Evolutionary conservation across 2,797 vertebrate species (phyloP).

Genomic region (Petrocephalus sullivani): DNA sequence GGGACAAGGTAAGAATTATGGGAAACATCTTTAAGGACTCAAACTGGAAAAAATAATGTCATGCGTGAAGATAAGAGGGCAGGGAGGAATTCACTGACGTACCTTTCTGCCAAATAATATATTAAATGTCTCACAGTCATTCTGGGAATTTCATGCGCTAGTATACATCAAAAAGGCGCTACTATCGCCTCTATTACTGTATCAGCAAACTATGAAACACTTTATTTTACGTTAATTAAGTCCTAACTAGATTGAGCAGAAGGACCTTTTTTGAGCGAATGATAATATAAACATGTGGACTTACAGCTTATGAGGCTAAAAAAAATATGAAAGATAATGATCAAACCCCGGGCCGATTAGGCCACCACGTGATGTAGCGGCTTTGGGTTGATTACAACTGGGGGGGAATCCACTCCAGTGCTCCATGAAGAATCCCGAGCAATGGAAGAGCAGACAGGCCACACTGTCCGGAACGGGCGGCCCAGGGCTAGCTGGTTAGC

Average conservation of each 20-base stretch:
- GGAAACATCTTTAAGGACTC: neutral
- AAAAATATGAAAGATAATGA: neutral
- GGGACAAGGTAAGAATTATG: neutral
- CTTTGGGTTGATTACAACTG: neutral
- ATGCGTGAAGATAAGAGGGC: neutral
- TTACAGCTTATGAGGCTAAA: neutral
- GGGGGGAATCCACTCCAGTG: neutral
- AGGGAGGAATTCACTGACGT: neutral
- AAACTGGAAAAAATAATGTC: neutral
- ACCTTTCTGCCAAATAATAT: neutral
- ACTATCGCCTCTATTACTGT: neutral
- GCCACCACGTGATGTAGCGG: neutral
- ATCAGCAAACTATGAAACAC: neutral
- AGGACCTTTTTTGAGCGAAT: neutral
- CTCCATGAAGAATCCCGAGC: neutral
- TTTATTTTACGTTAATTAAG: neutral
- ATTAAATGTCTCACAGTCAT: neutral
- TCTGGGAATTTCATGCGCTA: neutral
- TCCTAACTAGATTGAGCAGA: neutral
- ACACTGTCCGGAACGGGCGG: neutral
- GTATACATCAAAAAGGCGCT: neutral
- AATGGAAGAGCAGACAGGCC: neutral
- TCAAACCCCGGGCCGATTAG: neutral
- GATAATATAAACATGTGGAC: neutral
- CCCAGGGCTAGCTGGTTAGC: neutral